Conservation (phyloP, 2,797 vertebrate species). For the Caiman crocodilus region DNA sequence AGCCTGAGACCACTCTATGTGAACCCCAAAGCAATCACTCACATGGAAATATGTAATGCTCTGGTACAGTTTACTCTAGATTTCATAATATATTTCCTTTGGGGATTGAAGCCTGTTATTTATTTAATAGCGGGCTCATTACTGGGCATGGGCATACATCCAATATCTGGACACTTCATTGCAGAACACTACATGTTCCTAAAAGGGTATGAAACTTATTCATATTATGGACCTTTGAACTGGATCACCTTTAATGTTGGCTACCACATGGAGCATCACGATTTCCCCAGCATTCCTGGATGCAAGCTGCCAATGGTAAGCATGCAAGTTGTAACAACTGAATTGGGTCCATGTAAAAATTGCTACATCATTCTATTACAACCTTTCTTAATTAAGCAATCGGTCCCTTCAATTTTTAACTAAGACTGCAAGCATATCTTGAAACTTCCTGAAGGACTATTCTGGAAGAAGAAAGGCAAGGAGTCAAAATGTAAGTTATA, state of each 20-base stretch:
- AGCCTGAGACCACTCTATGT: slow-evolving; percentile 90
- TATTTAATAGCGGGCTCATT: slow-evolving; percentile 93
- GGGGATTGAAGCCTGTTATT: slow-evolving; percentile 91
- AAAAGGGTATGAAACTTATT: slow-evolving; percentile 97
- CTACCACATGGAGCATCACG: slow-evolving; percentile 98
- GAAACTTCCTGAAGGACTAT: neutral
- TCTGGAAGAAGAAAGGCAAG: neutral
- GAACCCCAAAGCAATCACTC: slow-evolving; percentile 91
- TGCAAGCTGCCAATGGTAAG: slow-evolving; percentile 93
- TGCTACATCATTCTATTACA: neutral
- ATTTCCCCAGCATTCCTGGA: slow-evolving; percentile 97
- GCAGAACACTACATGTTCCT: slow-evolving; percentile 98
- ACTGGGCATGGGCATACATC: slow-evolving; percentile 94
- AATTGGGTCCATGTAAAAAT: neutral
- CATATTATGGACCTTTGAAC: slow-evolving; percentile 96
- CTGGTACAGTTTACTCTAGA: slow-evolving; percentile 86
- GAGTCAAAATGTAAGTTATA: neutral
- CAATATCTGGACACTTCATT: slow-evolving; percentile 97
- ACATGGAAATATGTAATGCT: slow-evolving; percentile 90
- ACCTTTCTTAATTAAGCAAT: neutral
- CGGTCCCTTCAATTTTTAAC: neutral
- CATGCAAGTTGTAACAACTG: rapidly evolving
- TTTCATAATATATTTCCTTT: slow-evolving; percentile 85
- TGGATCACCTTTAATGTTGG: slow-evolving; percentile 96
- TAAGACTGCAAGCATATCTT: neutral